Evolutionary conservation across 2,797 vertebrate genomes (phyloP).

Genomic region (Enteromius paludinosus): DNA sequence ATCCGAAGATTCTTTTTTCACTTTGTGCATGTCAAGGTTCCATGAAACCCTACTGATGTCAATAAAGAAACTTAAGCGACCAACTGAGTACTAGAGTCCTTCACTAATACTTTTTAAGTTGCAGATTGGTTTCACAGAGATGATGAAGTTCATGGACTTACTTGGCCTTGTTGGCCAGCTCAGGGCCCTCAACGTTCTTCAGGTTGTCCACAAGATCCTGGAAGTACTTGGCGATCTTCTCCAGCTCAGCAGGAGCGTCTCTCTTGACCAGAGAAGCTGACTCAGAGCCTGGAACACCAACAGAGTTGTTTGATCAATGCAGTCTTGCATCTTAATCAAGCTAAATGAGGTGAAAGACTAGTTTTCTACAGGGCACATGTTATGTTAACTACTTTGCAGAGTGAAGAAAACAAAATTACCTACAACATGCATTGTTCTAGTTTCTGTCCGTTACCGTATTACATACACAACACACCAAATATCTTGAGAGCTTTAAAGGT

Average conservation of each 20-base stretch:
- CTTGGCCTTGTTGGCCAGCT: constrained; percentile 71
- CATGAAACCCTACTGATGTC: neutral
- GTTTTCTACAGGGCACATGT: neutral
- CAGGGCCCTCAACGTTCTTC: constrained; percentile 68
- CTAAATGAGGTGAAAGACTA: constrained; percentile 28
- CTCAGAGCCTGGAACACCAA: constrained; percentile 63
- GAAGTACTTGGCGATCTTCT: constrained; percentile 64
- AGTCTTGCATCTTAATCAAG: constrained; percentile 4
- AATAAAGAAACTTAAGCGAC: neutral
- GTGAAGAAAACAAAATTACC: neutral
- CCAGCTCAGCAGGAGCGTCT: constrained; percentile 65
- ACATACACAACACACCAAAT: neutral
- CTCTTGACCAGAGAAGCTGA: constrained; percentile 69
- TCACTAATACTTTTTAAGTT: neutral
- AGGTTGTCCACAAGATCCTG: constrained; percentile 68
- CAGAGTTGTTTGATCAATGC: constrained; percentile 25
- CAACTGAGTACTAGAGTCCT: neutral
- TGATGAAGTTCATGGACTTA: constrained; percentile 57
- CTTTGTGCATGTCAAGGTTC: neutral
- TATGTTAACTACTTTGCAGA: constrained; percentile 6
- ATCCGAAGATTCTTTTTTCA: neutral
- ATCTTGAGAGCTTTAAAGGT: neutral
- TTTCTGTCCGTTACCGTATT: neutral
- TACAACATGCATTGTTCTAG: neutral
- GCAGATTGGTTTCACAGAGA: neutral